These are phyloP conservation scores for Drosophila prostipennis DNA, from an alignment of 2,888 invertebrate genomes.

Conservation along the genomic window DNA sequence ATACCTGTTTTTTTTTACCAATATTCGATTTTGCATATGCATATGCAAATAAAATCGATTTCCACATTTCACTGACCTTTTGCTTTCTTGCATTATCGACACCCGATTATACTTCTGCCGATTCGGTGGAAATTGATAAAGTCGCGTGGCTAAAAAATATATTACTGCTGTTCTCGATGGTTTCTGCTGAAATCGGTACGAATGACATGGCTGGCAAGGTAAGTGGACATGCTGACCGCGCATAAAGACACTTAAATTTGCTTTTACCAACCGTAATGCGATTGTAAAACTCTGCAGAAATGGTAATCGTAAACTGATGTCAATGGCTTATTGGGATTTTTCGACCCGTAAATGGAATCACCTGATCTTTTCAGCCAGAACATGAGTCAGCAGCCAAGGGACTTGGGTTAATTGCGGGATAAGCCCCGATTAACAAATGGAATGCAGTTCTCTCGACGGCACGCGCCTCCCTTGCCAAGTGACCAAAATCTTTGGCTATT, in stretches of 20 bases:
- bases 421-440: constrained; percentile 31
- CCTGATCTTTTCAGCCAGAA: constrained; percentile 52
- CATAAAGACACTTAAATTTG: constrained; percentile 43
- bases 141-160: constrained; percentile 29
- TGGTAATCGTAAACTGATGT: constrained; percentile 43
- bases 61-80: constrained; percentile 29
- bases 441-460: constrained; percentile 41
- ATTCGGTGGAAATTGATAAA: constrained; percentile 26
- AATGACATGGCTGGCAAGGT: constrained; percentile 18
- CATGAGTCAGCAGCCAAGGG: constrained; percentile 40
- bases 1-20: too few species aligned
- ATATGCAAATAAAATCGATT: background rate
- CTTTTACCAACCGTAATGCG: constrained; percentile 29
- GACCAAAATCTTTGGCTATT: constrained; percentile 18
- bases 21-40: too few species aligned
- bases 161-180: constrained; percentile 21
- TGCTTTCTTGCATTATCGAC: constrained; percentile 11
- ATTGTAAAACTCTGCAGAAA: constrained; percentile 39
- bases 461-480: constrained; percentile 35
- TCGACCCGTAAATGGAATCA: constrained; percentile 51
- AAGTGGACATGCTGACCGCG: constrained; percentile 49
- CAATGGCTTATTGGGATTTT: constrained; percentile 62
- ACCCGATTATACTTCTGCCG: constrained; percentile 14
- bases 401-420: constrained; percentile 30
- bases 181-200: constrained; percentile 29